A percentile compares a stretch with the other conserved stretches of the same genome.
These are phyloP conservation scores for Laothoe populi DNA, from an alignment of 2,888 invertebrate genomes.

Conservation along the genomic window DNA sequence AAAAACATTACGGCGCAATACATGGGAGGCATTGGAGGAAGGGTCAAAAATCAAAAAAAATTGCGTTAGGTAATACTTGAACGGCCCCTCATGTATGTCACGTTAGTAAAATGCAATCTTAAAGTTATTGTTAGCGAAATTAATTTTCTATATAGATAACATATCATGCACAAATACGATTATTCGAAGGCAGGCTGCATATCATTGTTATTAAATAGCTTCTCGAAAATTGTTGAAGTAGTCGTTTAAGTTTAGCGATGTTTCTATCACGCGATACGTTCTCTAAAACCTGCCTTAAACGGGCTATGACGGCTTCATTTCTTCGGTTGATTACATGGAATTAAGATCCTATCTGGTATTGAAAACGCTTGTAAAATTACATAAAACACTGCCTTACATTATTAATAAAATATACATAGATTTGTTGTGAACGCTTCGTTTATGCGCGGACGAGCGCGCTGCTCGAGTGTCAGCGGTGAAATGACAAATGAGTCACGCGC, in stretches of 20 bases:
- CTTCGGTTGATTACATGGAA: constrained; percentile 29
- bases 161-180: constrained; percentile 28
- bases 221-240: constrained; percentile 31
- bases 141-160: constrained; percentile 18
- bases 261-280: constrained; percentile 11
- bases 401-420: constrained; percentile 64
- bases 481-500: constrained; percentile 48
- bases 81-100: no score
- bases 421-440: constrained; percentile 59
- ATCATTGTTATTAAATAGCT: constrained; percentile 38
- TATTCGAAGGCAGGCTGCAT: constrained; percentile 20
- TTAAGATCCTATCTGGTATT: constrained; percentile 38
- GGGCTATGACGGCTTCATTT: constrained; percentile 21
- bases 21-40: no score
- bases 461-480: constrained; percentile 58
- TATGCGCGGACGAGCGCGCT: constrained; percentile 58
- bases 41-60: no score
- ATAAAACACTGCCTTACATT: constrained; percentile 80
- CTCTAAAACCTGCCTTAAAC: constrained; percentile 4
- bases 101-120: constrained; percentile 17
- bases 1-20: no score
- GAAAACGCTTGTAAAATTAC: constrained; percentile 66
- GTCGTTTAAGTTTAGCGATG: constrained; percentile 3
- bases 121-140: constrained; percentile 18
- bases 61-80: no score